Base-by-base conservation (phyloP, 2,888 invertebrate genomes). In the Lasioglossum leucozonium region DNA sequence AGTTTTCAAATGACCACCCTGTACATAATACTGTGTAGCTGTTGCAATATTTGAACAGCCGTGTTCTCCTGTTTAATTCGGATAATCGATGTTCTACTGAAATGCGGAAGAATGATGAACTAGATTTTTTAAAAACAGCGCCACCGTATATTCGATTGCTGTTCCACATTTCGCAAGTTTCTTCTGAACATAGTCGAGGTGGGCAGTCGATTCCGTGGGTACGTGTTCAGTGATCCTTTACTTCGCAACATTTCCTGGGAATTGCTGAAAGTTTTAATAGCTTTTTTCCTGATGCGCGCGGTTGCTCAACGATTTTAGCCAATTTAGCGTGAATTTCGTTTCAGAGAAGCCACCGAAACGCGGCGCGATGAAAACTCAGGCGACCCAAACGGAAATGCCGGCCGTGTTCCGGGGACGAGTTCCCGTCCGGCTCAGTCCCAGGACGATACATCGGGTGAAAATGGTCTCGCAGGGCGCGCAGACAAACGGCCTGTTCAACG, bases 391-490 rank as follows among this genome's bases (percentile, higher is more conserved):
- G 8, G 98, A 98, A 95, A 96, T 97, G 44, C 97, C 97, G 8
- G 96, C 96, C 89, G 96, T 96, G 91, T 96, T 97, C 86, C 92
- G 93, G 2, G 90, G 92, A 47, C 92, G 94, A 4, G 94, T 95
- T 37, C 96, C 96, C 81, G 95, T 96, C 72, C 97, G 97, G 26
- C 95, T 98, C 40, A 98, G 98, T 95, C 98, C 98, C 11, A 95
- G 98, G 86, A 98, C 98, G 58, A 97, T 98, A 71, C 98, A 98
- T 94, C 96, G 97, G 96, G 98, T 98, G 34, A 97, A 97, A 95
- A 98, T 98, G 97, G 98, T 98, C 71, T 98, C 98, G 18, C 98
- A 98, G 93, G 98, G 98, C 34, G 98, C 98, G 16, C 98, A 98
- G 95, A 98, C 98, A 4, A 98, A 98, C 95, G 98, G 98, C 1